Evolutionary conservation across 2,113 vertebrate genomes (phyloP).

Genomic region (Chrysemys picta): DNA sequence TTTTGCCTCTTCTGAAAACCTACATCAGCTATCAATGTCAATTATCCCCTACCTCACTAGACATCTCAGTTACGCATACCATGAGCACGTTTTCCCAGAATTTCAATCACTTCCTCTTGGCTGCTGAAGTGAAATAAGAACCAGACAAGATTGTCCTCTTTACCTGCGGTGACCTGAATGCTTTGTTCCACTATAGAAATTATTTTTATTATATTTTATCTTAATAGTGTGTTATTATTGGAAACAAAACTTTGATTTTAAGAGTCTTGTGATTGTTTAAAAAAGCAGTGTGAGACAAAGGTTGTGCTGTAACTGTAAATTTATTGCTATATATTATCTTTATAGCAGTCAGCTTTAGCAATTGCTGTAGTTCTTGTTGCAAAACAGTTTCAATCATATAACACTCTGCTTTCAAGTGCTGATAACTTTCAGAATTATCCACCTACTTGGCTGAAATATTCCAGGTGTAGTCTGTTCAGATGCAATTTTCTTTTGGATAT

Average conservation of each 20-base stretch:
- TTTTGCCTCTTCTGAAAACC: background rate
- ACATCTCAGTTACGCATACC: rapidly evolving
- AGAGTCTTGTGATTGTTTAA: background rate
- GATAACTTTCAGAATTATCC: background rate
- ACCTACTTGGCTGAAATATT: background rate
- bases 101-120: background rate
- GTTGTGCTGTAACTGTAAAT: background rate
- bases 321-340: background rate
- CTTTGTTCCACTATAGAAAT: background rate
- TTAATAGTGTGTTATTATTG: background rate
- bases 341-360: background rate
- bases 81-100: background rate
- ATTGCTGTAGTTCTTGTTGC: background rate
- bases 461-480: background rate
- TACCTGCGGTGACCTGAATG: background rate
- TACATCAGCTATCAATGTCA: background rate
- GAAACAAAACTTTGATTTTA: background rate
- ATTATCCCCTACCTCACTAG: background rate
- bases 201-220: background rate
- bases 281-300: background rate
- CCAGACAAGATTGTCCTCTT: background rate
- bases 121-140: background rate
- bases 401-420: background rate
- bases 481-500: background rate
- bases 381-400: background rate